Conservation (phyloP, 1,140 invertebrate genomes). For the Mizuhopecten yessoensis region DNA sequence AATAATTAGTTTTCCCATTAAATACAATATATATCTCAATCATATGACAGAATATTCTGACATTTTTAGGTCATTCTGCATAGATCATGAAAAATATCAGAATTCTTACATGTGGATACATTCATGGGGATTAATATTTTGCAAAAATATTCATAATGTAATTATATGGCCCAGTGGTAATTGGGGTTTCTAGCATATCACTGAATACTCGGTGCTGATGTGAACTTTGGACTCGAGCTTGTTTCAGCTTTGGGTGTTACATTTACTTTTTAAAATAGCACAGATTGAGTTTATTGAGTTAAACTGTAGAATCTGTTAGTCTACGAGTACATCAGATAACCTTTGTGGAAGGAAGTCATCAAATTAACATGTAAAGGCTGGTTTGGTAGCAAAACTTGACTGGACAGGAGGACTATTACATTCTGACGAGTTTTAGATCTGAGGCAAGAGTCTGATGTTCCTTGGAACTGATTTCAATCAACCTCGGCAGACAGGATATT, state of each 20-base stretch:
- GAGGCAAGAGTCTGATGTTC: not conserved
- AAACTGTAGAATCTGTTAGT: not conserved
- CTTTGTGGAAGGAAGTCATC: not conserved
- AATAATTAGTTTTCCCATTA: too few relatives aligned
- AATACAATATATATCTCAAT: too few relatives aligned
- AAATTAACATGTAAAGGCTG: slow-evolving; percentile 4
- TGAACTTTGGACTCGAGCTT: not conserved
- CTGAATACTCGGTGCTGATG: not conserved
- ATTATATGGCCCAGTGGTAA: too few relatives aligned
- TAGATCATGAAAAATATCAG: too few relatives aligned
- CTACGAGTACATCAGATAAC: not conserved
- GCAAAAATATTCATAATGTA: too few relatives aligned
- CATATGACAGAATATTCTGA: too few relatives aligned
- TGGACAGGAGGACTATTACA: not conserved
- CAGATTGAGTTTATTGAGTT: not conserved
- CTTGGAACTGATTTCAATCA: not conserved
- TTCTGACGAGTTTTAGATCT: not conserved
- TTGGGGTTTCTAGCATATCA: not conserved
- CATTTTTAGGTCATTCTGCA: too few relatives aligned
- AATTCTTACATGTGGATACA: too few relatives aligned
- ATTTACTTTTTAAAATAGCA: not conserved
- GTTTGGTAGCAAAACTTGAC: not conserved
- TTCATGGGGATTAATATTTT: too few relatives aligned
- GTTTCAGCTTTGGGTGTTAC: not conserved
- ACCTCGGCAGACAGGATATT: not conserved